Evolutionary conservation across 64 coral and sea anemone genomes (phyloP).

Genomic region (Trachythela sp.): DNA sequence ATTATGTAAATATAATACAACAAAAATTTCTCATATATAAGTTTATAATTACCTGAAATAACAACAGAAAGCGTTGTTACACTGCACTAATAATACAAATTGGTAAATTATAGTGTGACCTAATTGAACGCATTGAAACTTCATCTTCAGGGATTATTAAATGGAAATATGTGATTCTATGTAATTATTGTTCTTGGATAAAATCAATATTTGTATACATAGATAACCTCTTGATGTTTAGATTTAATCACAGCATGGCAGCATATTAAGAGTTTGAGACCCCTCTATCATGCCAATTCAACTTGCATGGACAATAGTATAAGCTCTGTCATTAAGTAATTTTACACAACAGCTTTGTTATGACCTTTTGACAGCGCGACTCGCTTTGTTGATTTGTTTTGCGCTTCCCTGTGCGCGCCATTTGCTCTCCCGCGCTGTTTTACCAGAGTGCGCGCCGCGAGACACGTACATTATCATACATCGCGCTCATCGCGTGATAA

Average conservation of each 20-base stretch:
- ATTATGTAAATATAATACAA: no score
- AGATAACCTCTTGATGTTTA: background rate
- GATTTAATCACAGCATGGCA: background rate
- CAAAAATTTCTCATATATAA: no score
- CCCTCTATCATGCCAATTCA: background rate
- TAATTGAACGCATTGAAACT: no score
- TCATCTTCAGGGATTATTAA: no score
- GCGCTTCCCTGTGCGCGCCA: background rate
- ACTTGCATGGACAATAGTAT: background rate
- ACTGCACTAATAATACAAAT: no score
- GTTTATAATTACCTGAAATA: no score
- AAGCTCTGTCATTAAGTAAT: slow-evolving; percentile 11
- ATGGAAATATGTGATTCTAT: no score
- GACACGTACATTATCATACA: background rate
- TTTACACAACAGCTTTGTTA: background rate
- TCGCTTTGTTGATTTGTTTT: background rate
- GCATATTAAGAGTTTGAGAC: background rate
- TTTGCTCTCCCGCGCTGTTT: slow-evolving; percentile 12
- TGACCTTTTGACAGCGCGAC: slow-evolving; percentile 8
- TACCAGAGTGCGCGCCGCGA: background rate
- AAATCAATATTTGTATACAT: no score
- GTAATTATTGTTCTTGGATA: no score
- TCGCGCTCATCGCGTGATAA: background rate
- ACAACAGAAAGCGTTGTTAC: no score
- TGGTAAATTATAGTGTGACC: no score